Evolutionary conservation across 2,113 vertebrate species (phyloP).

Genomic region (Colaptes auratus): DNA sequence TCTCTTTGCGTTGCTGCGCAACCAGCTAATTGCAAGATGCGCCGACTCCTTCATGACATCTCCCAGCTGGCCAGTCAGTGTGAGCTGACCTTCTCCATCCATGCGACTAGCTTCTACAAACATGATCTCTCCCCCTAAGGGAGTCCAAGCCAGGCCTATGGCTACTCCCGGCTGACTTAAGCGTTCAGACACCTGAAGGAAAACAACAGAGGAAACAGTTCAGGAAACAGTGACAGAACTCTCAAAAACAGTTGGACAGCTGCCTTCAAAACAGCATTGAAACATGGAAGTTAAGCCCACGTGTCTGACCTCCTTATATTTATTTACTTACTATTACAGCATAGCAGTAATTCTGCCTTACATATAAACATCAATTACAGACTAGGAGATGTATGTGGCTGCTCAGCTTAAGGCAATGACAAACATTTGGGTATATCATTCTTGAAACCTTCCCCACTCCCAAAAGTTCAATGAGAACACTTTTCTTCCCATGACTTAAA

Average conservation of each 20-base stretch:
- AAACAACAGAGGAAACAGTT: neutral
- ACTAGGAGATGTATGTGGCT: neutral
- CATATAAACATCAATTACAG: neutral
- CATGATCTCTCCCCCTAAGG: constrained; percentile 95
- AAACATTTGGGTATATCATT: neutral
- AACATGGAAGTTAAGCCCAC: neutral
- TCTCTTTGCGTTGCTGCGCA: constrained; percentile 90
- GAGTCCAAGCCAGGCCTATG: constrained; percentile 94
- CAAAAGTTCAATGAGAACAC: neutral
- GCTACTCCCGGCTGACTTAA: constrained; percentile 93
- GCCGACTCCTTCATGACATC: constrained; percentile 98
- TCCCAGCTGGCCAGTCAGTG: constrained; percentile 92
- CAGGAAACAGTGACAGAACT: neutral
- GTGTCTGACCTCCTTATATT: neutral
- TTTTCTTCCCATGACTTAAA: neutral
- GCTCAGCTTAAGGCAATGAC: neutral
- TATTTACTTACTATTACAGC: neutral
- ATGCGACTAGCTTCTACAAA: constrained; percentile 96
- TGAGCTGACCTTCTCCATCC: constrained; percentile 95
- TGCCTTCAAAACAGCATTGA: neutral
- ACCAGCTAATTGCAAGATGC: constrained; percentile 96
- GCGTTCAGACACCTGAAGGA: constrained; percentile 88
- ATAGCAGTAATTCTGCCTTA: neutral
- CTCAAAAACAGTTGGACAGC: neutral
- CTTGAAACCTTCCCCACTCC: neutral